Evolutionary conservation across 1,140 invertebrate genomes (phyloP), one percentile per base, ranked within the genome.

Genomic region (Papilio helenus): DNA sequence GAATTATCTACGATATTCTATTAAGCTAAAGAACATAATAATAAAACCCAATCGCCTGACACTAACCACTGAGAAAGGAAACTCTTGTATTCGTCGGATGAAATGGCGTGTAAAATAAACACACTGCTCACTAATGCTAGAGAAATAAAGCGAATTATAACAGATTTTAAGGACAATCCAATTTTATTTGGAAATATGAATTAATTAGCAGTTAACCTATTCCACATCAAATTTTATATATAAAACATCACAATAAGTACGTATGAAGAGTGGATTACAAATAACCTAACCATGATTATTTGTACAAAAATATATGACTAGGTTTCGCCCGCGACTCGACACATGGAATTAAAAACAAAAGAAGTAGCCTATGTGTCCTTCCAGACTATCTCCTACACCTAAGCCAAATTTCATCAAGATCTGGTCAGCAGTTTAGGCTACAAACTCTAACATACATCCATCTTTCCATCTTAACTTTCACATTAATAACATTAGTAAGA

Each of bases 81-180:
- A 58, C 74, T 58, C 74, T 42, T 74, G 74, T 55, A 74, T 26
- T 51, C 58, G 73, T 76, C 49, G 23, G 51, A 76, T 58, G 49
- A 58, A 76, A 76, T 58, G 49, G 49, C 29, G 29, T 76, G 74
- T 76, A 58, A 76, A 76, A 76, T 76, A 76, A 76, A 76, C 74
- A 76, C 29, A 29, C 7, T 76, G 74, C 49, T 58, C 26, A 29
- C 18, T 76, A 39, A 49, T 49, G 29, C 10, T 55, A 76, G 39
- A 73, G 23, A 39, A 4, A 55, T 76, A n/a, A 76, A 29, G 49
- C 26, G 49, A 58, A 44, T 49, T 34, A 55, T 76, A 61, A 16
- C 51, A 76, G 12, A 76, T 76, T 76, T 58, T 42, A 76, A 14
- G 8, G 26, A 7, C 10, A 46, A 42, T 39, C 20, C 14, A 74